Base-by-base conservation (phyloP, 2,888 invertebrate species). In the Drosophila anomalata region DNA sequence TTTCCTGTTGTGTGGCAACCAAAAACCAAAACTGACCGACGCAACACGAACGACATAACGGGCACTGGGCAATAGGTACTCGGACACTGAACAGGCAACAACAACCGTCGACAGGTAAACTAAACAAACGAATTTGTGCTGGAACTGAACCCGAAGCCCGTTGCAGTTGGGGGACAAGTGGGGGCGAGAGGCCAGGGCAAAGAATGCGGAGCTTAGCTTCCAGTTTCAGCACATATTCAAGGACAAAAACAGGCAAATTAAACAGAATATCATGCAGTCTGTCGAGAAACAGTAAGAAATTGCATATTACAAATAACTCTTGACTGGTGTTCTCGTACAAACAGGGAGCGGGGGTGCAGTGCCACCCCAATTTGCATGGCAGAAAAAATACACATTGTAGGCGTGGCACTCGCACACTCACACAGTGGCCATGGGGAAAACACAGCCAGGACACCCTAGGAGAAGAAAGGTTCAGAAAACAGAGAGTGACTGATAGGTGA, bases 11-110 rank as follows among this genome's bases (percentile, higher is more conserved):
- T 26, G 50, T 29, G 41, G 41, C 41, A 66, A 66, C 41, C 48
- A n/a, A 66, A 66, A 67, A 63, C 54, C 53, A 66, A 66, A 67
- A 63, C 59, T 59, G 56, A 53, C 67, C 59, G 24, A 68, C 53
- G 65, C 59, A 59, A 59, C 54, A 39, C 14, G 20, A 58, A 39
- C 58, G 29, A 51, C 48, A 31, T 29, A 48, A n/a, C 24, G 50
- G 17, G 4, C 50, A 51, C 22, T 17, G 36, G 47, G 31, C 50
- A 50, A 36, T 22, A 26, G 51, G 8, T 9, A 29, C 29, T 29
- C 29, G 29, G 29, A 29, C 44, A 55, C 17, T 22, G n/a, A 4
- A 20, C 46, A 46, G n/a, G 3, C 47, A 14, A 26, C 47, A 47
- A 47, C 14, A 29, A 29, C 9, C 47, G 47, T 26, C 47, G 47